Conservation (phyloP, 2,113 vertebrate species). For the Eolophus roseicapilla region DNA sequence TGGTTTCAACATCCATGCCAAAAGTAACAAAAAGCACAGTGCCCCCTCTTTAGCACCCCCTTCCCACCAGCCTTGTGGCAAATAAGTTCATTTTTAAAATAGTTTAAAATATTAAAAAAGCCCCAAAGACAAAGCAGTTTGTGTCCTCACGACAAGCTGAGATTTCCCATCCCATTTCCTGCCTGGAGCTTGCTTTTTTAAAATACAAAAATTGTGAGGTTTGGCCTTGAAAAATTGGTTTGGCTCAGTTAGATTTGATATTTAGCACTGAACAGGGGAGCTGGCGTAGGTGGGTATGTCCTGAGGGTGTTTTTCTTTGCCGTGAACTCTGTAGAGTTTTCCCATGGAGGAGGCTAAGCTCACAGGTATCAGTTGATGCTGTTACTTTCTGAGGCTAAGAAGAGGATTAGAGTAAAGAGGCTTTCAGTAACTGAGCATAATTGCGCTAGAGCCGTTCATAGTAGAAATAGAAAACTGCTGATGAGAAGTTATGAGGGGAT, state of each 20-base stretch:
- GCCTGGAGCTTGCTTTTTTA: not conserved
- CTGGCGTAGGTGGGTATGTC: not conserved
- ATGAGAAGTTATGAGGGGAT: conserved; percentile 24
- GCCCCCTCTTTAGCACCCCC: not conserved
- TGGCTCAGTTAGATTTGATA: not conserved
- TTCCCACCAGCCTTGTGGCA: not conserved
- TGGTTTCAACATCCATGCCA: conserved; percentile 15
- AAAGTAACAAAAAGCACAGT: not conserved
- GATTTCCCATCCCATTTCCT: not conserved
- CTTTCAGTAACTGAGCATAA: conserved; percentile 65
- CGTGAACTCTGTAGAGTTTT: not conserved
- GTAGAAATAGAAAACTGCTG: conserved; percentile 19
- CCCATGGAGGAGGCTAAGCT: not conserved
- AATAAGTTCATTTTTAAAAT: not conserved
- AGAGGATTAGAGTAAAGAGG: conserved; percentile 66
- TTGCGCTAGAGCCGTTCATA: conserved; percentile 14
- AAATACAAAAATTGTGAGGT: not conserved
- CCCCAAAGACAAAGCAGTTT: not conserved
- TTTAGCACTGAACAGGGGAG: not conserved
- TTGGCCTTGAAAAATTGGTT: not conserved
- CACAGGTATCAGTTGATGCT: conserved; percentile 45
- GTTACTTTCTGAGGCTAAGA: conserved; percentile 47
- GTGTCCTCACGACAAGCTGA: not conserved
- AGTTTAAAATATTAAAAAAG: not conserved
- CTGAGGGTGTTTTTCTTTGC: not conserved